Percentiles rank a stretch among this genome's conserved stretches.
Evolutionary conservation across 1,140 invertebrate genomes (phyloP).

Genomic region (Drosophila nasuta): DNA sequence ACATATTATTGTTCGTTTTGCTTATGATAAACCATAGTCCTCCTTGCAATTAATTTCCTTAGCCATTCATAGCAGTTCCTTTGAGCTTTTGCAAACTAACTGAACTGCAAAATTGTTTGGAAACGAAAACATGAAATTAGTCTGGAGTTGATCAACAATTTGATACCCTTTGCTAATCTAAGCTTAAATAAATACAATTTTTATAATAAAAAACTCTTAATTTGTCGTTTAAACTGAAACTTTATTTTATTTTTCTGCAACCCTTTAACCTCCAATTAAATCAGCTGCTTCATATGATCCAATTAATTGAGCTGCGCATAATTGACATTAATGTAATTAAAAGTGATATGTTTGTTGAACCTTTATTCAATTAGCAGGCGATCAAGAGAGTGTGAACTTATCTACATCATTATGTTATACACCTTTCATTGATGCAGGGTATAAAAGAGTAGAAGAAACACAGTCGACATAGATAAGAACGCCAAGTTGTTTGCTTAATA

Average conservation of each 20-base stretch:
- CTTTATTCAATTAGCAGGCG: not conserved
- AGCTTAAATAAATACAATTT: no score
- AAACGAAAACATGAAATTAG: not conserved
- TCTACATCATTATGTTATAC: not conserved
- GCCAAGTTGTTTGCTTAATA: slow-evolving; percentile 81
- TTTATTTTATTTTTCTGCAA: not conserved
- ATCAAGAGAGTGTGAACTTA: not conserved
- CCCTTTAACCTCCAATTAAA: not conserved
- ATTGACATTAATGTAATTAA: not conserved
- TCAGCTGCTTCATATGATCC: not conserved
- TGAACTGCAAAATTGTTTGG: slow-evolving; percentile 64
- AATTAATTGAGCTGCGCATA: not conserved
- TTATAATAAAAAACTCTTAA: no score
- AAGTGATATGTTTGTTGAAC: not conserved
- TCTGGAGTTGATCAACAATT: not conserved
- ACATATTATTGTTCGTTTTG: not conserved
- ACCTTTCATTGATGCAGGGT: slow-evolving; percentile 9
- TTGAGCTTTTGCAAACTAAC: slow-evolving; percentile 41
- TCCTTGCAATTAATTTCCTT: slow-evolving; percentile 48
- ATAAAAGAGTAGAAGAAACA: slow-evolving; percentile 40
- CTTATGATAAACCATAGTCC: not conserved
- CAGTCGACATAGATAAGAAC: slow-evolving; percentile 68
- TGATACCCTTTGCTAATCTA: not conserved
- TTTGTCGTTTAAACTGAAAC: no score
- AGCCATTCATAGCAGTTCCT: slow-evolving; percentile 41